Base-by-base conservation (phyloP, 2,113 vertebrate genomes). In the Pluvialis apricaria region DNA sequence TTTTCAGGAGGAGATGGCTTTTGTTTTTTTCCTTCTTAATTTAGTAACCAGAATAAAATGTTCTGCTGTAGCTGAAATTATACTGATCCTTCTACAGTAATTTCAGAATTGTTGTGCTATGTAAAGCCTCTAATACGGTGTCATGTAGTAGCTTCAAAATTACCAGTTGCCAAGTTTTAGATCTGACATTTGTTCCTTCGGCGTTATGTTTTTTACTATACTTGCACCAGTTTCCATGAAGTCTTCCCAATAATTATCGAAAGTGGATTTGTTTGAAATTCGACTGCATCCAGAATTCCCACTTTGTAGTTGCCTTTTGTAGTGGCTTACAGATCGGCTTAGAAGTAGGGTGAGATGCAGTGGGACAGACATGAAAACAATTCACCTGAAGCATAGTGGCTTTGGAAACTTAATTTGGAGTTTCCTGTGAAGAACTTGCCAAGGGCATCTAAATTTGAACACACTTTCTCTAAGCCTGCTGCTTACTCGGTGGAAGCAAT, bases 401-500 rank as follows among this genome's bases (percentile, higher is more conserved):
- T 62, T 72, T 6, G n/a, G 36, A 36, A 61, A 57, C 21, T 40
- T 24, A 18, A 28, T 71, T 44, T 31, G 40, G 22, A 17, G 17
- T 52, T 82, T 61, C 47, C 42, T 32, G 8, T 29, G 36, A n/a
- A 51, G 36, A 55, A 16, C 42, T 55, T 52, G n/a, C 26, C 34
- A 25, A 28, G 29, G 36, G 18, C 18, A 28, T 44, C 65, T 40
- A 13, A 20, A 20, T 40, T 31, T n/a, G n/a, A 66, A 44, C 11
- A 3, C 10, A 3, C 15, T 69, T 60, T 17, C 38, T 75, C n/a
- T 15, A 13, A 64, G 19, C 17, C 38, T n/a, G 47, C 28, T 0
- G 0, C 55, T n/a, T 38, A 12, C 36, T 44, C 1, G 0, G 6
- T 26, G 62, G 55, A 68, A 25, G 25, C 1, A 7, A 13, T 18